phyloP scores from a whole-genome alignment of 2,888 invertebrate genomes.

The Gymnocheta viridis region DNA sequence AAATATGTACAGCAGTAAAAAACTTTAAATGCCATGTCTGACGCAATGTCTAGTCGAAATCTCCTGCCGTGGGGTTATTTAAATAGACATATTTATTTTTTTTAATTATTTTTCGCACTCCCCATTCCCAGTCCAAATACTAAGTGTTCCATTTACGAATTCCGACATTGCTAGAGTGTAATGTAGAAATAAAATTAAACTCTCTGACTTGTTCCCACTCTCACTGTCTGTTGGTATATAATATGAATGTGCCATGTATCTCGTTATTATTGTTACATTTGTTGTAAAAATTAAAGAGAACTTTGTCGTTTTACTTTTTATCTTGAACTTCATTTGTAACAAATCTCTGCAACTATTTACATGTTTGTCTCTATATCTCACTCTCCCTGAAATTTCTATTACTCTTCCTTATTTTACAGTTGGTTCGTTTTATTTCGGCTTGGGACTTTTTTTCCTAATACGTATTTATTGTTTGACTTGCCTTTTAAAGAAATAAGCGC shows the following conservation, averaged over 20 bases:
- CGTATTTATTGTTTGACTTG: not conserved
- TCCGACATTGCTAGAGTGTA: conserved; percentile 22
- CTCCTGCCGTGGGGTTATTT: conserved; percentile 37
- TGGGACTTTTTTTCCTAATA: not conserved
- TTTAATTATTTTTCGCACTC: conserved; percentile 9
- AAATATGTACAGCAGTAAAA: not conserved
- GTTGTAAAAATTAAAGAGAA: conserved; percentile 52
- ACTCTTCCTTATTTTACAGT: conserved; percentile 37
- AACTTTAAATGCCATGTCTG: conserved; percentile 50
- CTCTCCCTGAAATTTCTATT: conserved; percentile 24
- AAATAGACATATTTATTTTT: conserved; percentile 30
- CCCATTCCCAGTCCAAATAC: not conserved
- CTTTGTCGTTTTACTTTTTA: conserved; percentile 50
- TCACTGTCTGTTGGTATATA: conserved; percentile 26
- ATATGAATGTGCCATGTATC: too few relatives aligned
- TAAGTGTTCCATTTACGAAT: not conserved
- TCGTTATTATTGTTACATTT: conserved; percentile 30
- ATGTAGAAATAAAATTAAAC: not conserved
- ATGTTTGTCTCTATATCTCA: conserved; percentile 11
- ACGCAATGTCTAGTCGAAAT: conserved; percentile 59
- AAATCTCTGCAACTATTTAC: conserved; percentile 51
- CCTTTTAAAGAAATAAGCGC: conserved; percentile 34
- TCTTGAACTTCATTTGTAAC: conserved; percentile 54
- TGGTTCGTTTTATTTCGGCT: conserved; percentile 9
- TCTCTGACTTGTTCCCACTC: conserved; percentile 35